Evolutionary conservation across 1,140 invertebrate genomes (phyloP).

Genomic region (Oryctes rhinoceros): DNA sequence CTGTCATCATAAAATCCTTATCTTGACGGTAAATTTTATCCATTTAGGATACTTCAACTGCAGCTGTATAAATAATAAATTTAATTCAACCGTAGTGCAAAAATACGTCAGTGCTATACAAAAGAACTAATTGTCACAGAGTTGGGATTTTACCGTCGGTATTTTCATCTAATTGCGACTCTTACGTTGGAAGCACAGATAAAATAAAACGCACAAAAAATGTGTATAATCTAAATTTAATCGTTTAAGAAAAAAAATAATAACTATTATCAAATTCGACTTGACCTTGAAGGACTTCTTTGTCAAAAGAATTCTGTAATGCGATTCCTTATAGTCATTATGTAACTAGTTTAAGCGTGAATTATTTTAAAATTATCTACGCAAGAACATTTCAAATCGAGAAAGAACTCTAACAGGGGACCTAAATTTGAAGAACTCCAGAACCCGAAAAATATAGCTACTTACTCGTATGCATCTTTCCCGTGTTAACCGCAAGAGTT

Average conservation of each 20-base stretch:
- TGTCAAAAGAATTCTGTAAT: background rate
- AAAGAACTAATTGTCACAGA: background rate
- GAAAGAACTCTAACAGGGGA: too few species aligned
- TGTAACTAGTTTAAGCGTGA: constrained; percentile 1
- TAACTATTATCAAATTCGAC: constrained; percentile 4
- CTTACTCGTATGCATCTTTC: too few species aligned
- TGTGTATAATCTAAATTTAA: background rate
- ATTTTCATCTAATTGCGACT: background rate
- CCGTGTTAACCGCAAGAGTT: too few species aligned
- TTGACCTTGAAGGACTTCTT: background rate
- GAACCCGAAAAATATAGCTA: too few species aligned
- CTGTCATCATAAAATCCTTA: constrained; percentile 53
- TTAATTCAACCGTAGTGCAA: background rate
- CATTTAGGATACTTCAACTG: background rate
- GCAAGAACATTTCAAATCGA: background rate
- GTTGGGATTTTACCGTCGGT: background rate
- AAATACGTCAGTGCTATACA: constrained; percentile 10
- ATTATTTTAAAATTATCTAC: background rate
- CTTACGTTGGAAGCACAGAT: background rate
- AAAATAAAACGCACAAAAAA: background rate
- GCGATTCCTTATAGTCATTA: background rate
- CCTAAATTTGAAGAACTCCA: too few species aligned
- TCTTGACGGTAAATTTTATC: background rate
- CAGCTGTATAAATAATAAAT: background rate
- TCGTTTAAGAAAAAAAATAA: background rate